Evolutionary conservation across 2,888 invertebrate species (phyloP), one percentile per base, ranked within the genome.

Genomic region (Eupeodes latifasciatus): DNA sequence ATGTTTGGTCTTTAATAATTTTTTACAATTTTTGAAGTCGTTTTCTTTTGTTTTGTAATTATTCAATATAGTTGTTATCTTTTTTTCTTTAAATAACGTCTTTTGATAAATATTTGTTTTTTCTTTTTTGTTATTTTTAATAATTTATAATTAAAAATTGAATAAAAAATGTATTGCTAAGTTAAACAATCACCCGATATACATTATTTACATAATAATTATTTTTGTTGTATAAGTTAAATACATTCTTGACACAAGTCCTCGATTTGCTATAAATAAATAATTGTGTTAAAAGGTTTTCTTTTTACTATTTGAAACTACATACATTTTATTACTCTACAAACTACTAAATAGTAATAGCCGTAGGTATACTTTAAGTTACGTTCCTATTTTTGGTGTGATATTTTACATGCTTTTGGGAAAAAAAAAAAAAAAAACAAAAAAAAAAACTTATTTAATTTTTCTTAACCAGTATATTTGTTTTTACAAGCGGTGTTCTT

Each of bases 1-100:
- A 55, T 61, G 69, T 80, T 86, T 88, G 88, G 88, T 88, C 88
- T 78, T 88, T 64, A 88, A 81, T 72, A 47, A 81, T 55, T 44
- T 44, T 85, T 74, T 79, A 85, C 85, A 88, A 75, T 81, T 78
- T 78, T 88, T 78, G 64, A 85, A 85, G 66, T 84, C 57, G 44
- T 64, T 81, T 67, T 74, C 2, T 27, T 27, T 27, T 27, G 27
- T 27, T 27, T 27, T 27, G n/a, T 55, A 69, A 74, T 61, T 76
- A 66, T 67, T 59, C 14, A 59, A 85, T 85, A 69, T 78, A 47
- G 62, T 78, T 44, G 62, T 78, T 34, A 64, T 67, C 57, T 76
- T 36, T 77, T 27, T 27, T 27, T 27, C 27, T 27, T 57, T 80
- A 66, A 71, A 76, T 76, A 47, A 87, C 61, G 51, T 69, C 51